Conservation (phyloP, 2,888 invertebrate species). For the Calliphora vomitoria region DNA sequence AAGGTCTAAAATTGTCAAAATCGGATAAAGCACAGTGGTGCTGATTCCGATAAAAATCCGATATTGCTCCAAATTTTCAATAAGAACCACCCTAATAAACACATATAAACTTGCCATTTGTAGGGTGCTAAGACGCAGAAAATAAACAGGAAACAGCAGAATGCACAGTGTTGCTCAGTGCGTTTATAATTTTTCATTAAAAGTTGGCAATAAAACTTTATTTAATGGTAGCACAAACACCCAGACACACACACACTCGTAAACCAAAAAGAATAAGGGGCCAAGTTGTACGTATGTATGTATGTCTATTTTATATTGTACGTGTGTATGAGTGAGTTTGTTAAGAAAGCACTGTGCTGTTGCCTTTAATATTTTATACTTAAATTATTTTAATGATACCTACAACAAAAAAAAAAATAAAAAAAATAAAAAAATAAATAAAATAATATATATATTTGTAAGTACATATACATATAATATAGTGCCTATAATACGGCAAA, state of each 20-base stretch:
- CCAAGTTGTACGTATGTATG: conserved; percentile 1
- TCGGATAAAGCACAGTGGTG: no score
- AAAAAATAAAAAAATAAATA: no score
- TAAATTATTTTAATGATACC: conserved; percentile 69
- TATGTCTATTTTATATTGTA: conserved; percentile 26
- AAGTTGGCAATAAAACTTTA: conserved; percentile 73
- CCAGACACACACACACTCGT: conserved; percentile 17
- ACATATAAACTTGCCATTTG: not conserved
- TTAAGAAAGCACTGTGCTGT: conserved; percentile 49
- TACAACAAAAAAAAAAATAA: conserved; percentile 11
- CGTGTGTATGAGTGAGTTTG: not conserved
- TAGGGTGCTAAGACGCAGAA: conserved; percentile 52
- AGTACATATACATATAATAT: not conserved
- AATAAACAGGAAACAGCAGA: conserved; percentile 46
- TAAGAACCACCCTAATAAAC: no score
- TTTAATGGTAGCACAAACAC: conserved; percentile 62
- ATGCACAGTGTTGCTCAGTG: conserved; percentile 50
- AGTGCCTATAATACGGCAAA: not conserved
- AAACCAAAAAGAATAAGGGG: conserved; percentile 38
- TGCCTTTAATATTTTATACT: conserved; percentile 68
- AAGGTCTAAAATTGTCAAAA: no score
- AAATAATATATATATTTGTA: conserved; percentile 7
- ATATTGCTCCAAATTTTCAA: no score
- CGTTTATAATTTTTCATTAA: conserved; percentile 73
- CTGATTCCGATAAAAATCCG: no score